Percentiles rank a stretch among this genome's conserved stretches.
Conservation (phyloP, 2,113 vertebrate species). For the Engystomops pustulosus region DNA sequence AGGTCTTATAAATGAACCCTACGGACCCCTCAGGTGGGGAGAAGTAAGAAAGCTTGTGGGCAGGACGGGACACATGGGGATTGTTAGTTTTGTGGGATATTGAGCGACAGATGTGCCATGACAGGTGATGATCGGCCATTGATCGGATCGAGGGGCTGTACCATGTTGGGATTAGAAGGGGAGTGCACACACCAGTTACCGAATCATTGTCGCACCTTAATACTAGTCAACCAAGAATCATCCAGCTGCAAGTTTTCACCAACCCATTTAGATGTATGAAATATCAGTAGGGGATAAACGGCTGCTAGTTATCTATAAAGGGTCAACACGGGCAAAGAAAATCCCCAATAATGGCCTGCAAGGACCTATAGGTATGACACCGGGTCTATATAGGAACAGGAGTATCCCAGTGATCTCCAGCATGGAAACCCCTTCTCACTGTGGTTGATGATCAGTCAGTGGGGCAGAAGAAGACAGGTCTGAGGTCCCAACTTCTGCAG, state of each 20-base stretch:
- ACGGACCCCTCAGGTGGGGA: conserved; percentile 76
- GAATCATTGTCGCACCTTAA: not conserved
- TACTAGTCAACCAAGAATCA: not conserved
- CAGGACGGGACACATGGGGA: conserved; percentile 8
- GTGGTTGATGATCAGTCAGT: too few relatives aligned
- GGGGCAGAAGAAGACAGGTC: too few relatives aligned
- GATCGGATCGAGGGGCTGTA: too few relatives aligned
- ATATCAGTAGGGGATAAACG: too few relatives aligned
- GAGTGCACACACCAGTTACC: not conserved
- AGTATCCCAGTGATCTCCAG: too few relatives aligned
- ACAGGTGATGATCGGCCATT: not conserved
- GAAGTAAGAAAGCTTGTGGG: not conserved
- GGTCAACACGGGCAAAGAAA: too few relatives aligned
- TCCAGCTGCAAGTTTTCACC: not conserved
- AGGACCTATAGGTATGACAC: too few relatives aligned
- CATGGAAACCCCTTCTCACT: too few relatives aligned
- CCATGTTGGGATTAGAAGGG: not conserved
- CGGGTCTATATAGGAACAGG: too few relatives aligned
- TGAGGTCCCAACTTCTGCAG: too few relatives aligned
- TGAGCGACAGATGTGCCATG: conserved; percentile 3
- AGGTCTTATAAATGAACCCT: conserved; percentile 85
- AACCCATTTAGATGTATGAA: not conserved
- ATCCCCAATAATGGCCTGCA: too few relatives aligned
- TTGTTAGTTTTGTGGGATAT: not conserved
- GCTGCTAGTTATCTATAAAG: too few relatives aligned